A percentile compares a stretch with the other conserved stretches of the same genome.
These are phyloP conservation scores for Pollicipes pollicipes DNA, from an alignment of 1,140 invertebrate genomes.

Conservation along the genomic window DNA sequence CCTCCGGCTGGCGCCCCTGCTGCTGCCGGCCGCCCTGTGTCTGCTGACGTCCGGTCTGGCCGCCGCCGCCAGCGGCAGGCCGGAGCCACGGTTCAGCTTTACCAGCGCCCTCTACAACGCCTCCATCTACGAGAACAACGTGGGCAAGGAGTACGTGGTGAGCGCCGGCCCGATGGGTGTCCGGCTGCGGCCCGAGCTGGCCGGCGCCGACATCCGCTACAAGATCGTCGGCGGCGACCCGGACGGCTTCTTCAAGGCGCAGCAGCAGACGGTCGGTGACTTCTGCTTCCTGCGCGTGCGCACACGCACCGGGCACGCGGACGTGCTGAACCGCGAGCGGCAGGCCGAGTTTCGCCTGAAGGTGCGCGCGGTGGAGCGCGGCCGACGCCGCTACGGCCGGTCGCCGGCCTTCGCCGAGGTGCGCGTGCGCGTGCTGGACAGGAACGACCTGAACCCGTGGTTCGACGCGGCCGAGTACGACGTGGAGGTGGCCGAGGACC, in stretches of 20 bases:
- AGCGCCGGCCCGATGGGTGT: conserved; percentile 50
- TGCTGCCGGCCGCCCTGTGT: neutral
- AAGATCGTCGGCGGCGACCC: conserved; percentile 66
- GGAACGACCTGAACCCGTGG: conserved; percentile 78
- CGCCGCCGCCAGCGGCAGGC: neutral
- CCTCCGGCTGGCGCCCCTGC: neutral
- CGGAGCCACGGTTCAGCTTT: neutral
- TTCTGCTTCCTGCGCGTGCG: conserved; percentile 80
- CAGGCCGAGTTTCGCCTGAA: conserved; percentile 62
- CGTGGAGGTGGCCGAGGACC: conserved; percentile 72
- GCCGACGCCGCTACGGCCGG: conserved; percentile 11
- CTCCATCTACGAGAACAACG: conserved; percentile 75
- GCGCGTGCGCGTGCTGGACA: conserved; percentile 61
- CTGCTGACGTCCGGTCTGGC: no score
- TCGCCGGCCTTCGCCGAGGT: conserved; percentile 45
- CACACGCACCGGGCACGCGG: conserved; percentile 62
- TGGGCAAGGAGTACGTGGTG: conserved; percentile 58
- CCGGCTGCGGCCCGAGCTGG: conserved; percentile 22
- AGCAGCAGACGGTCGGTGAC: conserved; percentile 67
- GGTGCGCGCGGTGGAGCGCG: conserved; percentile 48
- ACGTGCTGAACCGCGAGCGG: conserved; percentile 76
- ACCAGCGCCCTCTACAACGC: conserved; percentile 52
- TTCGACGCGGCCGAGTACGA: conserved; percentile 77
- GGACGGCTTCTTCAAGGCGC: conserved; percentile 81
- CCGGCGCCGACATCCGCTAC: conserved; percentile 42